A percentile compares a stretch with the other conserved stretches of the same genome.
Evolutionary conservation across 2,113 vertebrate genomes (phyloP).

Genomic region (Leptocoma aspasia): DNA sequence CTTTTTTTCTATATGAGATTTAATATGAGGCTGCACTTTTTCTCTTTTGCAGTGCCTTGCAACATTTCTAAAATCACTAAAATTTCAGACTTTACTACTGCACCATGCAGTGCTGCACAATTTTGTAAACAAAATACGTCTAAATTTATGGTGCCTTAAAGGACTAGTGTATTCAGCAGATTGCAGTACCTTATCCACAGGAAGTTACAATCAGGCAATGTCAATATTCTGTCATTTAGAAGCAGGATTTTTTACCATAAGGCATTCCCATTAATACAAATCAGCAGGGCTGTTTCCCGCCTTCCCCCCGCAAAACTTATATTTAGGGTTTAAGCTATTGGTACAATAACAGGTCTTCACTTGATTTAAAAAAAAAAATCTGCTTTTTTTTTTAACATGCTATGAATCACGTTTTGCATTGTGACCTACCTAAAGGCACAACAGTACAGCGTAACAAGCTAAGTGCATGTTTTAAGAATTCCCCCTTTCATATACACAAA

Average conservation of each 20-base stretch:
- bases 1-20: background rate
- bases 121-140: background rate
- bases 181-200: background rate
- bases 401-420: background rate
- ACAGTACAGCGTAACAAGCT: background rate
- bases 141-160: background rate
- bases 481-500: background rate
- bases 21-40: background rate
- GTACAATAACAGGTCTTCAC: background rate
- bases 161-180: background rate
- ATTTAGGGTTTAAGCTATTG: background rate
- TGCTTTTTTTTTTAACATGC: background rate
- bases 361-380: background rate
- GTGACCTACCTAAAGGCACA: constrained; percentile 26
- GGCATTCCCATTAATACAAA: background rate
- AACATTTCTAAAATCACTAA: background rate
- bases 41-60: background rate
- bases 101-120: background rate
- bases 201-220: background rate
- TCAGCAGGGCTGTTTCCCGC: background rate
- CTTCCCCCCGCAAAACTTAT: background rate
- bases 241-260: background rate
- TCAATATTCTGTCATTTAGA: background rate
- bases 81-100: background rate
- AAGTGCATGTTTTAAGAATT: background rate